Evolutionary conservation across 2,113 vertebrate genomes (phyloP), one percentile per base, ranked within the genome.

Genomic region (Plotosus lineatus): DNA sequence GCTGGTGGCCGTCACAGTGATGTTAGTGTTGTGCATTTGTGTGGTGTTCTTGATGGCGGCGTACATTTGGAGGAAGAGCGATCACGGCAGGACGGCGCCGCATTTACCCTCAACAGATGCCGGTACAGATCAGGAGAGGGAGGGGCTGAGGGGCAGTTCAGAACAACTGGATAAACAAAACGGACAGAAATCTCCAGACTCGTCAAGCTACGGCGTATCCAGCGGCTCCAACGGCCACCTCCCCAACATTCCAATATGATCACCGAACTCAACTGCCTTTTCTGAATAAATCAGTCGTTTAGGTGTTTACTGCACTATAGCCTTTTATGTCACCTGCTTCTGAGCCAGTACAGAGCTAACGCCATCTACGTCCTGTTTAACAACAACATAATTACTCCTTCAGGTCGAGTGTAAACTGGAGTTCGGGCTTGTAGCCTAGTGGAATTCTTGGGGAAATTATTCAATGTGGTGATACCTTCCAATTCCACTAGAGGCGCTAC

Each of bases 171-270:
- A 28, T 36, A 90, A 90, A 71, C 44, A 15, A 19, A 88, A 80
- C 1, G 82, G 82, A 78, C 87, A 88, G 23, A 73, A 84, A 83
- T 50, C 66, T 14, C 26, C 75, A 2, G 28, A 69, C 36, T 48
- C 55, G 0, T 42, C 82, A 3, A 86, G 86, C 82, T 91, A 91
- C 0, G 85, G 88, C 21, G 61, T 83, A 0, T 73, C 84, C 2
- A 87, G 80, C 15, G 87, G 82, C 19, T 90, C 90, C 7, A 92
- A 90, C 14, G 91, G 91, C 0, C 90, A 92, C 85, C 86, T 93
- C 14, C 91, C 92, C 33, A 93, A 93, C 89, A 91, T 85, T 3
- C 92, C 92, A 10, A 91, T 93, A 82, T 92, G 86, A 91, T 23
- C 42, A 0, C 42, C 26, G 1, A 1, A 11, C 19, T 6, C 6